Conservation (phyloP, 2,888 invertebrate species). For the Melieria picta region DNA sequence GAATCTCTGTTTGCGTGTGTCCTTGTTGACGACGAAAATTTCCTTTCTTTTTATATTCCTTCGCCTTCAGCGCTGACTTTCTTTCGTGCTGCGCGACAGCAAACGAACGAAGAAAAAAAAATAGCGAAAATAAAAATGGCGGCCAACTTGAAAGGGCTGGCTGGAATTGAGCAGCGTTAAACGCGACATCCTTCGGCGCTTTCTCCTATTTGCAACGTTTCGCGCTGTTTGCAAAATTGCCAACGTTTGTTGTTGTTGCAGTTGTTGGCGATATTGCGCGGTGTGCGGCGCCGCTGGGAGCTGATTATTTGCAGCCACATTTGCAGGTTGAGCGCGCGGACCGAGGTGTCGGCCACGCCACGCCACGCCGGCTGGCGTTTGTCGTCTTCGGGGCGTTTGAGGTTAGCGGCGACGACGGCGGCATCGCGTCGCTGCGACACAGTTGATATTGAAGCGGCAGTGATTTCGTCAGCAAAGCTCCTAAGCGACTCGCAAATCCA, state of each 20-base stretch:
- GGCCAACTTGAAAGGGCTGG: constrained; percentile 1
- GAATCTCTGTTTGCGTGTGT: too few relatives aligned
- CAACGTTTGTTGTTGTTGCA: background rate
- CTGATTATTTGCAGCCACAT: constrained; percentile 17
- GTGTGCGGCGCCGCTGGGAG: background rate
- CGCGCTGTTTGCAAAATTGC: background rate
- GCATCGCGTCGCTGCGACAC: background rate
- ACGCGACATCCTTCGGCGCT: constrained; percentile 5
- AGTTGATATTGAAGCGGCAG: constrained; percentile 24
- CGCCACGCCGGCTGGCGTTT: background rate
- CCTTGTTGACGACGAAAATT: too few relatives aligned
- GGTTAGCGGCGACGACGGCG: background rate
- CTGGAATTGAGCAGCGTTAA: background rate
- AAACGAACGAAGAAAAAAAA: background rate
- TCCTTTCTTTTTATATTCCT: background rate
- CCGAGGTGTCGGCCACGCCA: too few relatives aligned
- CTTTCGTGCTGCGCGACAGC: background rate
- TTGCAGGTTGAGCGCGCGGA: background rate
- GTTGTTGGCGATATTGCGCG: background rate
- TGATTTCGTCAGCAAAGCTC: constrained; percentile 41
- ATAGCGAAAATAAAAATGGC: background rate
- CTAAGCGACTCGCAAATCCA: constrained; percentile 41
- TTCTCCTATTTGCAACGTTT: background rate
- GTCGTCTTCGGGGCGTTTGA: background rate
- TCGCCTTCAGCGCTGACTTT: background rate